A percentile compares a stretch with the other conserved stretches of the same genome.
Conservation (phyloP, 2,888 invertebrate species). For the Scaptomyza reducta region DNA sequence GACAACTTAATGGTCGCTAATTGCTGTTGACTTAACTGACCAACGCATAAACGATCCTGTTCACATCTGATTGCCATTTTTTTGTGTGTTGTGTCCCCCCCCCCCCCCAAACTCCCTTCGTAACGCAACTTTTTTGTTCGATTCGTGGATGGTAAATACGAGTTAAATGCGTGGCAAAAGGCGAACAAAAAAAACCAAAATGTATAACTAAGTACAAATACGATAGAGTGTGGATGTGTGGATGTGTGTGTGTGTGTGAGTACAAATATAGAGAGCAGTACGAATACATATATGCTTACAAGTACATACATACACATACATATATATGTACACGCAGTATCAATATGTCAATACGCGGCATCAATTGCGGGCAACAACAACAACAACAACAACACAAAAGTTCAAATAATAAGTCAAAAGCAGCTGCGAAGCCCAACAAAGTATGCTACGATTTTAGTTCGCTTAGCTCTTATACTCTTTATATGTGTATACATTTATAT, state of each 20-base stretch:
- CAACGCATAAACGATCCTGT: conserved; percentile 22
- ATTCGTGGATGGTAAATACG: conserved; percentile 31
- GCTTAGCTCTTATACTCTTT: conserved; percentile 2
- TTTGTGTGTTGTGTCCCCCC: neutral
- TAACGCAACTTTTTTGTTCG: conserved; percentile 4
- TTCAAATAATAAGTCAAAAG: conserved; percentile 41
- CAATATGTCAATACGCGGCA: conserved; percentile 32
- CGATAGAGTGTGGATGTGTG: conserved; percentile 1
- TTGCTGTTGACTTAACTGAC: conserved; percentile 48
- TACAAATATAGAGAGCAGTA: conserved; percentile 11
- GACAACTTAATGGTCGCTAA: conserved; percentile 43
- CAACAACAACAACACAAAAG: conserved; percentile 32
- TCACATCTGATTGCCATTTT: conserved; percentile 9
- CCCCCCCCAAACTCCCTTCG: neutral
- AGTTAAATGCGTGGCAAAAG: conserved; percentile 33
- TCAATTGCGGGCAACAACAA: conserved; percentile 42
- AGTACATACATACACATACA: conserved; percentile 16
- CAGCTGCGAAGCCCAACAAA: conserved; percentile 72
- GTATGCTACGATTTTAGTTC: conserved; percentile 66
- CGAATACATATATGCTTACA: conserved; percentile 7
- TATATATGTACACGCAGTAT: conserved; percentile 8
- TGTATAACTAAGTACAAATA: conserved; percentile 2
- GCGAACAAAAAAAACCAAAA: conserved; percentile 4
- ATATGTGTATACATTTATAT: conserved; percentile 6
- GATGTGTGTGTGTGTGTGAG: too few relatives aligned